phyloP scores from a whole-genome alignment of 2,888 invertebrate species.

The Chirona hameri region DNA sequence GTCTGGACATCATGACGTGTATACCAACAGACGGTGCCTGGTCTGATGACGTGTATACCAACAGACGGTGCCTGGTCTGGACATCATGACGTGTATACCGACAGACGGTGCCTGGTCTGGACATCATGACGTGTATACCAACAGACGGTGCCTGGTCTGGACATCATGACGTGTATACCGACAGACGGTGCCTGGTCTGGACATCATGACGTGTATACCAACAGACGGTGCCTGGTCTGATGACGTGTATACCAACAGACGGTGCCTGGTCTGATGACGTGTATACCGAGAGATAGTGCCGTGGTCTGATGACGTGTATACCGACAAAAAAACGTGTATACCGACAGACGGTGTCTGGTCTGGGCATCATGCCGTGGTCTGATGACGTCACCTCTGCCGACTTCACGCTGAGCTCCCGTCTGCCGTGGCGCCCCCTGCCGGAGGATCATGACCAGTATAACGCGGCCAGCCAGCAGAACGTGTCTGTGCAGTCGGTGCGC shows the following conservation, averaged over 20 bases:
- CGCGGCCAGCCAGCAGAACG: slow-evolving; percentile 35
- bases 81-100: no score
- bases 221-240: not conserved
- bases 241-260: no score
- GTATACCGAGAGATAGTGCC: not conserved
- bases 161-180: no score
- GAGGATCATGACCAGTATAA: slow-evolving; percentile 32
- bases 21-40: no score
- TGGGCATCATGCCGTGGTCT: slow-evolving; percentile 26
- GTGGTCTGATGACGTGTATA: not conserved
- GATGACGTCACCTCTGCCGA: slow-evolving; percentile 1
- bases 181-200: not conserved
- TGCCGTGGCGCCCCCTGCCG: slow-evolving; percentile 26
- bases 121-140: no score
- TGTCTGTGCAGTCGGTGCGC: slow-evolving; percentile 22
- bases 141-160: no score
- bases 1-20: no score
- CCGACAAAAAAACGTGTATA: not conserved
- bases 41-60: no score
- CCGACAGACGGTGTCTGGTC: not conserved
- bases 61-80: no score
- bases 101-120: no score
- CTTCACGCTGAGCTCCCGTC: not conserved
- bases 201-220: not conserved
- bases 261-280: not conserved